Evolutionary conservation across 2,797 vertebrate species (phyloP).

Genomic region (Synanceia verrucosa): DNA sequence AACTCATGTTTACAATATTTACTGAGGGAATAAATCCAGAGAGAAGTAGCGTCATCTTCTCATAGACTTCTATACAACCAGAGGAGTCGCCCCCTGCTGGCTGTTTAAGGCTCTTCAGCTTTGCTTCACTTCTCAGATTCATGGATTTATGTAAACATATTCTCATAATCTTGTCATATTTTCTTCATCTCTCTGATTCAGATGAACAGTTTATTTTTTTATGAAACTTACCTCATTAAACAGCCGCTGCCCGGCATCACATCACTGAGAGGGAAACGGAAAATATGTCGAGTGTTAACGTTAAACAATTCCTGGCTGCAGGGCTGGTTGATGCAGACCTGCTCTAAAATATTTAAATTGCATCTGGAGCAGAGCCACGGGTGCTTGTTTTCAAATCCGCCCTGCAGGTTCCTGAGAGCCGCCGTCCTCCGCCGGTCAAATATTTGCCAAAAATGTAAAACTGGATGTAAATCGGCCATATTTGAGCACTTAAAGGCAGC

Average conservation of each 20-base stretch:
- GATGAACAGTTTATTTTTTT: neutral
- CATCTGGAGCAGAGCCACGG: slow-evolving; percentile 69
- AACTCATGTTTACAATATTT: too few relatives aligned
- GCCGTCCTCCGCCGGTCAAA: slow-evolving; percentile 21
- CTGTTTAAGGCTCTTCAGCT: too few relatives aligned
- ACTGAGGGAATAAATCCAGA: too few relatives aligned
- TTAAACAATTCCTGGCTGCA: slow-evolving; percentile 52
- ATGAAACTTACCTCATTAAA: neutral
- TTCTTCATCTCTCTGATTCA: neutral
- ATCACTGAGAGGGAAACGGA: slow-evolving; percentile 33
- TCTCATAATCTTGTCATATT: slow-evolving; percentile 33
- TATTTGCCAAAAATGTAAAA: slow-evolving; percentile 27
- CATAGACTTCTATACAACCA: too few relatives aligned
- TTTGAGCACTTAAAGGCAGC: slow-evolving; percentile 38
- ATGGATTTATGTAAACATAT: slow-evolving; percentile 33
- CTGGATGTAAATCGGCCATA: slow-evolving; percentile 36
- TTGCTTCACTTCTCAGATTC: neutral
- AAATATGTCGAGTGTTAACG: slow-evolving; percentile 57
- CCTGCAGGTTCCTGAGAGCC: slow-evolving; percentile 33
- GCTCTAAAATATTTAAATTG: slow-evolving; percentile 64
- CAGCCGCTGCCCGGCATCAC: neutral
- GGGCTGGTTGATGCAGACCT: slow-evolving; percentile 28
- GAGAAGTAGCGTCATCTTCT: too few relatives aligned
- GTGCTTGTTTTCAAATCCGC: slow-evolving; percentile 43
- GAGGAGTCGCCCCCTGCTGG: too few relatives aligned